Evolutionary conservation across 1,140 invertebrate species (phyloP), one percentile per base, ranked within the genome.

Genomic region (Aplysia californica): DNA sequence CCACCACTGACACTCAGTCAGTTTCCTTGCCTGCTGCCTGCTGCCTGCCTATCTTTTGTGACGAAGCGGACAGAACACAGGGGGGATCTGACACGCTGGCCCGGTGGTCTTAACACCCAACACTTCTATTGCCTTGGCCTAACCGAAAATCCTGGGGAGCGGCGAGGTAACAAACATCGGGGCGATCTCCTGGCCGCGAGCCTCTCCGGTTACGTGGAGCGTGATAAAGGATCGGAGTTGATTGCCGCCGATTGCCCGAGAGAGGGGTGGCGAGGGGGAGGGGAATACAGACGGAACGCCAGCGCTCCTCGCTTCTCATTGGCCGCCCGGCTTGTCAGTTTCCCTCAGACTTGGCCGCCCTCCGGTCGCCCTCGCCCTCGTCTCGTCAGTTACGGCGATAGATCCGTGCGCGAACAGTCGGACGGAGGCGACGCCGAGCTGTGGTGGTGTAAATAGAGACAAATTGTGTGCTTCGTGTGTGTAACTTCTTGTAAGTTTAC

Each of bases 281-380:
- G 2, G 36, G 68, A 31, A 41, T 41, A n/a, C 26, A 56, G 50
- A 56, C 68, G 68, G 68, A 70, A 56, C 36, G 68, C 20, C 68
- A 5, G 18, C n/a, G 58, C 20, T 55, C 18, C 50, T 36, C 68
- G 26, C 4, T 26, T 31, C 31, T 10, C 44, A 70, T 70, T 70
- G 68, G 68, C 68, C 68, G 68, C 68, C 26, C 1, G 68, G 3
- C 1, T 4, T 56, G 68, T 70, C 68, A 70, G 38, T 70, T 55
- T 35, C 26, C 26, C 36, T 35, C 38, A 2, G 41, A 31, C 29
- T 20, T 29, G 31, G 1, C 68, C 68, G 33, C 41, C 68, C 36
- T n/a, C 6, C 2, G 26, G 29, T 55, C 68, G 68, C 18, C 21
- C 18, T 35, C 31, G 31, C 20, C 33, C 20, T 26, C 36, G 50